phyloP scores from a whole-genome alignment of 2,797 vertebrate genomes.

The Poeciliopsis gracilis region DNA sequence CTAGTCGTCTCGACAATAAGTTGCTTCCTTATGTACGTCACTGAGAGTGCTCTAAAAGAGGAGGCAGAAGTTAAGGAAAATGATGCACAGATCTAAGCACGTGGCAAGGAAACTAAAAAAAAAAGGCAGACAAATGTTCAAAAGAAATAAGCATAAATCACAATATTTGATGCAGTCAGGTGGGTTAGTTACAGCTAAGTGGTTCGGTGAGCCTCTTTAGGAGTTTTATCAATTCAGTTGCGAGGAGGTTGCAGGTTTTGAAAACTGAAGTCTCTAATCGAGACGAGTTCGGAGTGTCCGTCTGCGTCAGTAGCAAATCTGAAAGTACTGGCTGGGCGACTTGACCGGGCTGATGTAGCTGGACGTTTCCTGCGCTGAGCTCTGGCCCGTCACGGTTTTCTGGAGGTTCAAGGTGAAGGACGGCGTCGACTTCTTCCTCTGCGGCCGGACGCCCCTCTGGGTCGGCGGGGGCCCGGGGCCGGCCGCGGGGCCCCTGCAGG shows the following conservation, averaged over 20 bases:
- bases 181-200: background rate
- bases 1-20: constrained; percentile 1
- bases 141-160: constrained; percentile 26
- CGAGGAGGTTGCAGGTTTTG: background rate
- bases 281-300: background rate
- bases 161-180: background rate
- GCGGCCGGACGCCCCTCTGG: constrained; percentile 42
- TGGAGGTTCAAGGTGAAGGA: constrained; percentile 80
- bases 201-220: background rate
- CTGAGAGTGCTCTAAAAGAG: background rate
- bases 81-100: constrained; percentile 8
- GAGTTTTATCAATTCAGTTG: background rate
- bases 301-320: constrained; percentile 82
- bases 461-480: constrained; percentile 48
- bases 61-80: constrained; percentile 17
- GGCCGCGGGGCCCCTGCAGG: constrained; percentile 54
- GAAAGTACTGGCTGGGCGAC: constrained; percentile 87
- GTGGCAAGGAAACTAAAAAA: constrained; percentile 12
- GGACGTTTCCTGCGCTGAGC: constrained; percentile 71
- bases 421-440: constrained; percentile 59
- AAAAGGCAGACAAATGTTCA: constrained; percentile 13
- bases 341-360: constrained; percentile 86
- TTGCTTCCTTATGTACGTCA: background rate
- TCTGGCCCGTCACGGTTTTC: constrained; percentile 78
- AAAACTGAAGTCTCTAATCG: background rate